These are phyloP conservation scores for Clinocottus analis DNA, from an alignment of 2,113 vertebrate genomes.

Conservation along the genomic window DNA sequence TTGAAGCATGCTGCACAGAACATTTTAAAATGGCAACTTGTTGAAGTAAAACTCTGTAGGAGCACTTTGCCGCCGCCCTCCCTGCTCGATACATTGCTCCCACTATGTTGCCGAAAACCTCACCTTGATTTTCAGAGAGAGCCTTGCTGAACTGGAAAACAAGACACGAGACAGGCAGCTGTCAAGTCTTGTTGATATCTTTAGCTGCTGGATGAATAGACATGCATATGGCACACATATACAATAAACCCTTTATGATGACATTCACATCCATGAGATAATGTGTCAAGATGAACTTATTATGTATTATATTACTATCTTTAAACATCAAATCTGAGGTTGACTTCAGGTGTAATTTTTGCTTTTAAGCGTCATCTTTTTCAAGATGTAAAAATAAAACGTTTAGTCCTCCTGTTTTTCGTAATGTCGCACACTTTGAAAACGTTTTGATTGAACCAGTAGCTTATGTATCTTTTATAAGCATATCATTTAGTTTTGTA, in stretches of 20 bases:
- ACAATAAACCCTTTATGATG: background rate
- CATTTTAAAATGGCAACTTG: constrained; percentile 17
- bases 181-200: background rate
- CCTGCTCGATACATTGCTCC: background rate
- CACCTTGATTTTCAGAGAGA: constrained; percentile 13
- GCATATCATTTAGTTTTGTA: background rate
- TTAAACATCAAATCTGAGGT: background rate
- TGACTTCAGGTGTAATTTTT: background rate
- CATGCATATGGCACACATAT: background rate
- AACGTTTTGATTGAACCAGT: constrained; percentile 2
- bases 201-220: background rate
- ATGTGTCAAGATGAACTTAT: background rate
- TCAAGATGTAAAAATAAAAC: background rate
- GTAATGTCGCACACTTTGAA: background rate
- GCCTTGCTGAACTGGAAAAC: background rate
- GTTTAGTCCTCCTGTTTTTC: background rate
- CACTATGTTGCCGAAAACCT: background rate
- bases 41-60: constrained; percentile 21
- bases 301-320: background rate
- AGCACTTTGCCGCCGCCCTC: background rate
- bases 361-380: background rate
- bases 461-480: background rate
- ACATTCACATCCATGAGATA: background rate
- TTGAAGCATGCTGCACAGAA: constrained; percentile 22
- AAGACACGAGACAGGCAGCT: background rate